Evolutionary conservation across 2,113 vertebrate genomes (phyloP), one percentile per base, ranked within the genome.

Genomic region (Pungitius pungitius): DNA sequence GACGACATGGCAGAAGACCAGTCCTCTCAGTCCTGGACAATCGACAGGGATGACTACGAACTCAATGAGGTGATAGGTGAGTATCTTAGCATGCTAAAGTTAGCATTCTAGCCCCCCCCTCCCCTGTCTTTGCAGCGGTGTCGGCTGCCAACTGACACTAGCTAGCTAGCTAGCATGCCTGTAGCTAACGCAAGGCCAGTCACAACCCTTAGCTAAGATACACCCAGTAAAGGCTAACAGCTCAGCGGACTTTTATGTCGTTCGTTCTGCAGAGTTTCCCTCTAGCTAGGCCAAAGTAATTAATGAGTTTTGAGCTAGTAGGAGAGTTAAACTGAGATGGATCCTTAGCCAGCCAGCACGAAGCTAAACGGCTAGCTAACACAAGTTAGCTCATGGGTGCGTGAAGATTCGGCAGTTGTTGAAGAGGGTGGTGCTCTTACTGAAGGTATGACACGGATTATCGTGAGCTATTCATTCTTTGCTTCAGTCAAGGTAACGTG

Each of bases 11-110:
- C 96, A 73, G 96, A 97, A 85, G 96, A 98, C 88, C 90, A 93
- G 92, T 95, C 94, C 88, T 90, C 95, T 77, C 93, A 96, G 89
- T 85, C 95, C 77, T 98, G 96, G 96, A 94, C 96, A 70, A 97
- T 97, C 93, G 94, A 96, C 93, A 93, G 92, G 91, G 96, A 98
- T 88, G 96, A 98, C 82, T 98, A 98, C 79, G 95, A 97, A 82
- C 95, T 98, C 85, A 94, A 96, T 88, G 97, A 98, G 95, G 97
- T 98, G 89, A 97, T 98, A 88, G 96, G 96, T 98, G 92, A 96
- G 96, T 87, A 88, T 85, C 85, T 84, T 82, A 89, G 86, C 87
- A 6, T 75, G 88, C 90, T 90, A 89, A 68, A 4, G 87, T 64
- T 90, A 89, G 84, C 88, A 47, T 49, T 18, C 13, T 82, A 82